Evolutionary conservation across 1,140 invertebrate genomes (phyloP), one percentile per base, ranked within the genome.

Genomic region (Drosophila novamexicana): DNA sequence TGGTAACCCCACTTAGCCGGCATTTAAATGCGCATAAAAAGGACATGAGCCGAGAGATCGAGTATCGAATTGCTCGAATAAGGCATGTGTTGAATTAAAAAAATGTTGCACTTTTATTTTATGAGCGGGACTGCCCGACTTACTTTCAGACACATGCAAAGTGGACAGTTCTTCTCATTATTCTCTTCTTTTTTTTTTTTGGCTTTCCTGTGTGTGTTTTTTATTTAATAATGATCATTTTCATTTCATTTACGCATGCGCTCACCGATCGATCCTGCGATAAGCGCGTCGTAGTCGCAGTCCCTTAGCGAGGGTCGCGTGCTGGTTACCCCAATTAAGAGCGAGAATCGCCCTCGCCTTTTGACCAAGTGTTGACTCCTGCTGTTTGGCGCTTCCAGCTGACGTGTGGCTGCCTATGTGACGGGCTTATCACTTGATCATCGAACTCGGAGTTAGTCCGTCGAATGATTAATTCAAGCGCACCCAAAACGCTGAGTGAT

Each of bases 201-300:
- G 22, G 40, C 29, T 12, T 59, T 56, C 37, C 37, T 56, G 18
- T 68, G 8, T n/a, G 12, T 63, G 14, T 14, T 14, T 14, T 14
- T 14, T 49, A 63, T 76, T 86, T 81, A 91, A 91, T 91, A 79
- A 91, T 90, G 88, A 91, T 91, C 82, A 91, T 91, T 90, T 91
- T 91, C 88, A 91, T 91, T 91, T 82, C 64, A 86, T 90, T 85
- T 90, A 90, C 75, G 81, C 75, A 79, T 83, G 79, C 86, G 69
- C 75, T 59, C 50, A 49, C 70, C 74, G 70, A 82, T 77, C 75
- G 83, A 82, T 83, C 67, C 10, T 36, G 40, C 86, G 84, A 88
- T 89, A 88, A 88, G 77, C 34, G 36, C 62, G 63, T 56, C 78
- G 14, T 53, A 56, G 66, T 45, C 63, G 61, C 47, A 44, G 22